Base-by-base conservation (phyloP, 2,888 invertebrate genomes). In the Piscicola geometra region DNA sequence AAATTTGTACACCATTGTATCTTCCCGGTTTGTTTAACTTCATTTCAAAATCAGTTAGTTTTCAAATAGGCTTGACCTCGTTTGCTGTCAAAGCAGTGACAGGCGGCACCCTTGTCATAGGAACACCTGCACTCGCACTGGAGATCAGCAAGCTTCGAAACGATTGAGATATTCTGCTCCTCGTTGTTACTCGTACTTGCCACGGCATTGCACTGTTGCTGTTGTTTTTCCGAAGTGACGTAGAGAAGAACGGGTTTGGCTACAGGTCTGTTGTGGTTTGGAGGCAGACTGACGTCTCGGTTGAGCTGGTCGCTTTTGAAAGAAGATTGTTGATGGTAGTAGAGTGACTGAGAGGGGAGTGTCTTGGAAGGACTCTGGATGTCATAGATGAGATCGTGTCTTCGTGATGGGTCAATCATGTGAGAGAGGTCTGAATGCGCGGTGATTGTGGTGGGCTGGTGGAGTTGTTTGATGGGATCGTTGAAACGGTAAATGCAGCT, bases 341-440 rank as follows among this genome's bases (percentile, higher is more conserved):
- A n/a, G n/a, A n/a, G n/a, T n/a, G n/a, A n/a, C n/a, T 52, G 30
- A 30, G 64, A 35, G 32, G 47, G 64, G 3, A 64, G 60, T 25
- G 73, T 56, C 28, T 30, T 56, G 28, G 52, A 73, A 1, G 73
- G 73, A 0, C 60, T 64, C 2, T 73, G 56, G n/a, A 73, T 33
- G n/a, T 73, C 73, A 21, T 73, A 73, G n/a, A 73, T 41, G 35
- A 73, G 64, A 32, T 73, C 73, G 64, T 73, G 73, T 36, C 33
- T 36, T 64, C 64, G 15, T 25, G 32, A 25, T 25, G 41, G 28
- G 28, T 50, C n/a, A 30, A 32, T 1, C 30, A 33, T 35, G 33
- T 56, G 30, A 28, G 35, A 25, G 64, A 35, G 18, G 60, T 56
- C 30, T 56, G 60, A 15, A 47, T 50, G 33, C 21, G 33, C 18